A percentile compares a stretch with the other conserved stretches of the same genome.
Conservation (phyloP, 2,113 vertebrate genomes). For the Dasyprocta punctata region DNA sequence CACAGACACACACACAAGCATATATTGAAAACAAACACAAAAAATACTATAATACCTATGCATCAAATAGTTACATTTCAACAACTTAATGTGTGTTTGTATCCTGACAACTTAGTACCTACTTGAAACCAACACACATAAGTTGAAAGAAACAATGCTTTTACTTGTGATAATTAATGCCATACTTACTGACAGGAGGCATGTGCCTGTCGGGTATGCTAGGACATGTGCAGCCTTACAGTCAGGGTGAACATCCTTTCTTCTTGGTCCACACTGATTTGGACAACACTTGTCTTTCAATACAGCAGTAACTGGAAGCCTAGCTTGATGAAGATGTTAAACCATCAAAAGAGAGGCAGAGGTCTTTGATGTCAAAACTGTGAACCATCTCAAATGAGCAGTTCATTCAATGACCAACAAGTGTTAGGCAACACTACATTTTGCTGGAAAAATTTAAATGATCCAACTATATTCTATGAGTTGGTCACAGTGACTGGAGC, state of each 20-base stretch:
- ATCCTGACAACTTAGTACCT: background rate
- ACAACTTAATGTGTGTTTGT: background rate
- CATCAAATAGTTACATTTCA: background rate
- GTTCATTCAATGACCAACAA: background rate
- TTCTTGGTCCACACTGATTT: background rate
- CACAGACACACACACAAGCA: background rate
- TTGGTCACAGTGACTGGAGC: background rate
- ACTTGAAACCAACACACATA: constrained; percentile 4
- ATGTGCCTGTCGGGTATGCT: background rate
- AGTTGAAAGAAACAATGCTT: background rate
- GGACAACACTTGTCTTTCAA: background rate
- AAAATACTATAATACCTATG: background rate
- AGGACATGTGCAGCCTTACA: background rate
- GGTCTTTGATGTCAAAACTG: background rate
- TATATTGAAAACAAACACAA: background rate
- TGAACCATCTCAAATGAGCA: background rate
- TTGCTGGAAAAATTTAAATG: background rate
- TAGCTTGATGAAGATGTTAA: background rate
- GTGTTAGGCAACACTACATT: background rate
- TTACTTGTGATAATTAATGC: background rate
- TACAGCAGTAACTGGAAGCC: background rate
- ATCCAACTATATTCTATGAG: too few relatives aligned
- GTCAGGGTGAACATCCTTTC: background rate
- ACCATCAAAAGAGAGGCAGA: background rate
- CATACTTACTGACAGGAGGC: background rate